Conservation (phyloP, 2,888 invertebrate genomes). For the Clanis bilineata region DNA sequence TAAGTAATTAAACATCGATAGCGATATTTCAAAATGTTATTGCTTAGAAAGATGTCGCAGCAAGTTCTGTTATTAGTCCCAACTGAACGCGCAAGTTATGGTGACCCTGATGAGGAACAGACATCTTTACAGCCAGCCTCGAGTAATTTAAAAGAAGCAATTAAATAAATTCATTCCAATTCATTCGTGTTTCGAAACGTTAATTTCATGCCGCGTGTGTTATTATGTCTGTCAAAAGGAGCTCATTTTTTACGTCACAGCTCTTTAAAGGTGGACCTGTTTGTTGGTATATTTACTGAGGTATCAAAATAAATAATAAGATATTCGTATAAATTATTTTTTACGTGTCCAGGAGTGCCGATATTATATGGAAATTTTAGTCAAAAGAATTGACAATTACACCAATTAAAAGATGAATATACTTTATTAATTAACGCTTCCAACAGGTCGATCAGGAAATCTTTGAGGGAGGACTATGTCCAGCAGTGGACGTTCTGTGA, state of each 20-base stretch:
- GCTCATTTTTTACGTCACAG: slow-evolving; percentile 30
- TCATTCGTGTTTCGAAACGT: slow-evolving; percentile 34
- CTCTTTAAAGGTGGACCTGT: slow-evolving; percentile 26
- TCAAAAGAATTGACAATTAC: no score
- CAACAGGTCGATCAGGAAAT: no score
- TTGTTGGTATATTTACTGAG: slow-evolving; percentile 17
- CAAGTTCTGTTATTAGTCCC: neutral
- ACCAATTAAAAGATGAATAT: no score
- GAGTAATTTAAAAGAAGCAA: slow-evolving; percentile 37
- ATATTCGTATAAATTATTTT: neutral
- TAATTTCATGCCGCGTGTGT: slow-evolving; percentile 29
- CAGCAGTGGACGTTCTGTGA: no score
- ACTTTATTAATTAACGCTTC: no score
- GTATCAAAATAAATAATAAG: neutral
- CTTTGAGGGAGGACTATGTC: no score
- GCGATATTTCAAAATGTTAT: neutral
- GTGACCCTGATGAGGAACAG: slow-evolving; percentile 19
- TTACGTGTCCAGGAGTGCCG: neutral
- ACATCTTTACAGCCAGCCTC: slow-evolving; percentile 33
- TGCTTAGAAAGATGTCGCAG: neutral
- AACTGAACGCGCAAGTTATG: no score
- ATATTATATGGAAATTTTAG: no score
- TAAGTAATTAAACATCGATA: neutral
- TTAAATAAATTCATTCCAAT: slow-evolving; percentile 33
- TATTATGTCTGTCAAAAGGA: slow-evolving; percentile 29